Percentiles rank a stretch among this genome's conserved stretches.
phyloP scores from a whole-genome alignment of 2,888 invertebrate species.

The Pandemis heparana region DNA sequence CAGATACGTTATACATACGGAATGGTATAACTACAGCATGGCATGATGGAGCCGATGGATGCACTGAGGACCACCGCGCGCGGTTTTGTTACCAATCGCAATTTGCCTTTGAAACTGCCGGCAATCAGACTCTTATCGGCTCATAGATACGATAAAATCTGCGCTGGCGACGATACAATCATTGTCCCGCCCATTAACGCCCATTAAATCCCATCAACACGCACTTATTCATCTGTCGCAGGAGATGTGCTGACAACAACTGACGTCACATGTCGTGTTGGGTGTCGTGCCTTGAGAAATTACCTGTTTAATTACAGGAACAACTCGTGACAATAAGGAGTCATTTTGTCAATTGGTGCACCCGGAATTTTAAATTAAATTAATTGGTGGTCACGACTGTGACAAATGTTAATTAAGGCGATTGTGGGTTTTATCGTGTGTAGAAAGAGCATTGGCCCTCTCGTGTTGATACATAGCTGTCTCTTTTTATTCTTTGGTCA shows the following conservation, averaged over 20 bases:
- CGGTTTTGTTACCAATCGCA: constrained; percentile 67
- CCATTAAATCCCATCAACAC: constrained; percentile 83
- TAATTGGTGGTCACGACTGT: constrained; percentile 41
- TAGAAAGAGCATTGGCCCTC: neutral
- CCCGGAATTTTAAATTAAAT: constrained; percentile 46
- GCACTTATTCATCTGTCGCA: constrained; percentile 82
- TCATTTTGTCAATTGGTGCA: constrained; percentile 50
- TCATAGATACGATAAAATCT: constrained; percentile 78
- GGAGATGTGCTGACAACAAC: constrained; percentile 51
- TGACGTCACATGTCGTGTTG: constrained; percentile 59
- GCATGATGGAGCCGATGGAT: neutral
- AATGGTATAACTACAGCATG: neutral
- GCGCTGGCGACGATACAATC: constrained; percentile 73
- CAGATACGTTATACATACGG: neutral
- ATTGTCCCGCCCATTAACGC: constrained; percentile 84
- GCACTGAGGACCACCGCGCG: constrained; percentile 63
- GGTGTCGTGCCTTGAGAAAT: constrained; percentile 69
- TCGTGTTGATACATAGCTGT: neutral
- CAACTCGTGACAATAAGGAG: constrained; percentile 35
- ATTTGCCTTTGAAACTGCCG: constrained; percentile 84
- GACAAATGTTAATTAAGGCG: constrained; percentile 37
- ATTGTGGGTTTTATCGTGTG: neutral
- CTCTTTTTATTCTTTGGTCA: neutral
- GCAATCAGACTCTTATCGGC: constrained; percentile 75
- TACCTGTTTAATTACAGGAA: constrained; percentile 69